Base-by-base conservation (phyloP, 2,888 invertebrate species). In the Villa cingulata region DNA sequence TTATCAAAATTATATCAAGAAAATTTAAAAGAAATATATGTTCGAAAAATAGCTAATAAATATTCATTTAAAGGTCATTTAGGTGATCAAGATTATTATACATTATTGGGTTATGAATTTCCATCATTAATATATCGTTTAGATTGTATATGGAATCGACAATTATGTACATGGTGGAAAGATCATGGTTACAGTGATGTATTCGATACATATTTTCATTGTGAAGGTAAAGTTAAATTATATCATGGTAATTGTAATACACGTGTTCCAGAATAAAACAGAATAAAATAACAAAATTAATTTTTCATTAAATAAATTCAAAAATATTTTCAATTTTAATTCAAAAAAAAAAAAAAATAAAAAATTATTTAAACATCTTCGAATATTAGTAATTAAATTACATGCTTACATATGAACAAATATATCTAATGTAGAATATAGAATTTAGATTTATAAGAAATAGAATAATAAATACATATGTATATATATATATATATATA, bases 31-130 rank as follows among this genome's bases (percentile, higher is more conserved):
- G 71, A 72, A 45, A 62, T 70, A 16, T 72, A 70, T 55, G 74
- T 81, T 1, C 65, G 71, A 42, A 65, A 68, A 47, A 68, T 81
- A 57, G 73, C 76, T 2, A 59, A 72, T 23, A 81, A 80, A 61
- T 81, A 80, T 63, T 70, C 70, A 41, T 81, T 81, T 59, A 75
- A 75, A 62, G 83, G 83, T 3, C 84, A 86, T 63, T 71, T 88
- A 27, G 87, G 87, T 1, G 87, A 88, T 66, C 87, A 88, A 65
- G 86, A 86, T 68, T 84, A 83, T 65, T 86, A 81, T 61, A 83
- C 84, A 1, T 65, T 86, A 32, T 58, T 86, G 16, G 80, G 78
- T 12, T 74, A 76, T 55, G 84, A 86, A 58, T 72, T 80, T 57
- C 81, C 81, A 9, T 73, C 81, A 53, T 64, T 86, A 41, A 81